These are phyloP conservation scores for Sinocyclocheilus grahami DNA, from an alignment of 2,113 vertebrate species.

Conservation along the genomic window DNA sequence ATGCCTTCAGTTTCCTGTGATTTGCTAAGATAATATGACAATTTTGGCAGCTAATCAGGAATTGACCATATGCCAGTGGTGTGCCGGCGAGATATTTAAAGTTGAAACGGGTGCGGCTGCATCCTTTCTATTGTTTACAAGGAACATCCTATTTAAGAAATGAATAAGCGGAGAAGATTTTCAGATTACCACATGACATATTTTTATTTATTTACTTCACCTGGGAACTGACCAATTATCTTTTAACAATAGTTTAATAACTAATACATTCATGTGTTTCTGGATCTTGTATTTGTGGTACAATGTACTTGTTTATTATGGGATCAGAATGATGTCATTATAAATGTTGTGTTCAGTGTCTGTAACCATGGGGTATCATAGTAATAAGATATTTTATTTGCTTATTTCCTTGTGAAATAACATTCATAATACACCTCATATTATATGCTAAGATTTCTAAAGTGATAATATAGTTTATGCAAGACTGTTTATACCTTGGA, in stretches of 20 bases:
- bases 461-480: too few relatives aligned
- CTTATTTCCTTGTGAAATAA: neutral
- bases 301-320: neutral
- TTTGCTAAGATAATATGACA: conserved; percentile 46
- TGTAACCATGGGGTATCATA: neutral
- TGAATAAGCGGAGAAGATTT: conserved; percentile 1
- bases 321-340: neutral
- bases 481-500: neutral
- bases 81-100: conserved; percentile 53
- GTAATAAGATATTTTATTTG: neutral
- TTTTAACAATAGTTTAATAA: neutral
- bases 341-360: neutral
- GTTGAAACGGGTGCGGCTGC: conserved; percentile 52
- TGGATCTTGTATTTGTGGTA: neutral
- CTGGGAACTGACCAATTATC: neutral
- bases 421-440: neutral
- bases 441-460: neutral
- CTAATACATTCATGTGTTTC: neutral
- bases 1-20: conserved; percentile 59
- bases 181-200: neutral
- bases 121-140: conserved; percentile 69
- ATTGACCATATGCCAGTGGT: conserved; percentile 42
- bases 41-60: conserved; percentile 49
- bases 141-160: conserved; percentile 71
- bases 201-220: neutral